Percentiles rank a stretch among this genome's conserved stretches.
Evolutionary conservation across 2,113 vertebrate species (phyloP).

Genomic region (Gambusia affinis): DNA sequence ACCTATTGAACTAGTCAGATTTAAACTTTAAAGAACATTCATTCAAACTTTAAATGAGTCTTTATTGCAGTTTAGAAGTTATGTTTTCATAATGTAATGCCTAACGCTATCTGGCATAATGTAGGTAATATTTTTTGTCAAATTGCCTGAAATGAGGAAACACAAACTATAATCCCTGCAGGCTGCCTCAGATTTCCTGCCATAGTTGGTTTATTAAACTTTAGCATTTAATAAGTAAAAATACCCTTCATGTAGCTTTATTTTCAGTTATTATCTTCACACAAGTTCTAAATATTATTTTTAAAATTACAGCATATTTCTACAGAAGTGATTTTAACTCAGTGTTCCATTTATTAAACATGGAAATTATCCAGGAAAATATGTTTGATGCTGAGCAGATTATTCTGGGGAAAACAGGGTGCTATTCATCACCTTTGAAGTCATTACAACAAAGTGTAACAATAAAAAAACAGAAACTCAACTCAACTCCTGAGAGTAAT

Average conservation of each 20-base stretch:
- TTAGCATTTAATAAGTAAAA: neutral
- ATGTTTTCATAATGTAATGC: neutral
- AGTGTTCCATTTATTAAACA: constrained; percentile 14
- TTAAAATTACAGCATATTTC: constrained; percentile 11
- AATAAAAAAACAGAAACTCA: neutral
- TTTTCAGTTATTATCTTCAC: constrained; percentile 13
- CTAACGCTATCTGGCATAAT: neutral
- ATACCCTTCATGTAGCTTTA: neutral
- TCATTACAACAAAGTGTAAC: constrained; percentile 14
- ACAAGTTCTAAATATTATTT: constrained; percentile 1
- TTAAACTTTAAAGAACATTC: constrained; percentile 6
- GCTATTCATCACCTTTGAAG: constrained; percentile 28
- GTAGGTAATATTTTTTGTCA: too few species aligned
- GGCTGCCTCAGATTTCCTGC: neutral
- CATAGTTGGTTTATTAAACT: constrained; percentile 6
- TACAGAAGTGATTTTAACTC: constrained; percentile 24
- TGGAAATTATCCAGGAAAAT: constrained; percentile 35
- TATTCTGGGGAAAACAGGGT: constrained; percentile 29
- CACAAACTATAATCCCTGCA: neutral
- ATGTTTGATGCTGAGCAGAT: constrained; percentile 28
- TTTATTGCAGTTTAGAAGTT: neutral
- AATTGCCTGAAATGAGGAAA: neutral
- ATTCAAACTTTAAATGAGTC: constrained; percentile 29
- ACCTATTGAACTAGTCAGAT: constrained; percentile 18
- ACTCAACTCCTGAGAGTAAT: constrained; percentile 24